Evolutionary conservation across 2,797 vertebrate species (phyloP).

Genomic region (Halcyon chelicuti): DNA sequence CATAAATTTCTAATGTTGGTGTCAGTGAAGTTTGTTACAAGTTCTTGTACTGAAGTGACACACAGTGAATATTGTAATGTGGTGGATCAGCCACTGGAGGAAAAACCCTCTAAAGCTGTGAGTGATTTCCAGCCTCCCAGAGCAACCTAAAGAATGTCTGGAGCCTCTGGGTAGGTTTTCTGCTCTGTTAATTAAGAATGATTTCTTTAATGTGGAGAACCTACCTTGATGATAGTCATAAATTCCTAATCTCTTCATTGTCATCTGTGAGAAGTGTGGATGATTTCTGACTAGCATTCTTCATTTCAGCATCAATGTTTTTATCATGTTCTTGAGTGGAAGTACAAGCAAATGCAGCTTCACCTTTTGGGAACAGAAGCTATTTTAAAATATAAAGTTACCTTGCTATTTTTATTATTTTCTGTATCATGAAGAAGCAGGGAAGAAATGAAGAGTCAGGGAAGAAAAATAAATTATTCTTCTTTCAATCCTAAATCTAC

Average conservation of each 20-base stretch:
- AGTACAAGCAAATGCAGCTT: not conserved
- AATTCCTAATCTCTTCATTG: not conserved
- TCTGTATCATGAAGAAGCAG: not conserved
- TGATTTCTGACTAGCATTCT: constrained; percentile 10
- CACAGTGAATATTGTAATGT: accelerated
- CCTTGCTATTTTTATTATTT: constrained; percentile 10
- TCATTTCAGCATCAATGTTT: constrained; percentile 25
- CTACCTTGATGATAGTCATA: not conserved
- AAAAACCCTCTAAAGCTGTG: not conserved
- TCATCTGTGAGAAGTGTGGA: not conserved
- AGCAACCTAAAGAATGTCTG: not conserved
- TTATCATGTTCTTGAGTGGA: not conserved
- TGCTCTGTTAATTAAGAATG: not conserved
- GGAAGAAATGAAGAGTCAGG: not conserved
- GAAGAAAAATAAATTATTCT: not conserved
- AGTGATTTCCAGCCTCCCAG: constrained; percentile 5
- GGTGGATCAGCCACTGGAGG: not conserved
- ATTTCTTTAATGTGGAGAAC: not conserved
- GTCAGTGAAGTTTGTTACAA: not conserved
- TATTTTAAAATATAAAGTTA: constrained; percentile 15
- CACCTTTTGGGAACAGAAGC: not conserved
- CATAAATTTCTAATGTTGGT: not conserved
- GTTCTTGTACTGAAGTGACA: not conserved
- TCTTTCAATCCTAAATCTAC: not conserved
- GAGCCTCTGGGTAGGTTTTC: not conserved